Conservation (phyloP, 2,888 invertebrate genomes). For the Dilophus febrilis region DNA sequence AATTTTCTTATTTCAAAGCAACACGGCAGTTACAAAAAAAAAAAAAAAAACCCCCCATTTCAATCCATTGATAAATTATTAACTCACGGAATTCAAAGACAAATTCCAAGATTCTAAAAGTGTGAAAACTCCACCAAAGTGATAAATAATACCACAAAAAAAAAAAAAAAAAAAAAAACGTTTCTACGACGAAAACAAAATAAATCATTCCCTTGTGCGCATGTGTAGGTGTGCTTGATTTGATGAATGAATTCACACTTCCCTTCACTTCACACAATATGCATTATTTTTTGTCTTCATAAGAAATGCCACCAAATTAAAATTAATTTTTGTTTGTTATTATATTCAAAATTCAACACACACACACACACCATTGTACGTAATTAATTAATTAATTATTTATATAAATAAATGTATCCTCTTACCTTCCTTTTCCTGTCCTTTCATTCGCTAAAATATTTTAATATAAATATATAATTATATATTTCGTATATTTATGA, state of each 20-base stretch:
- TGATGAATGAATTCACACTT: constrained; percentile 3
- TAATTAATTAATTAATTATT: too few species aligned
- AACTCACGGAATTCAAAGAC: neutral
- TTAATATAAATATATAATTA: constrained; percentile 36
- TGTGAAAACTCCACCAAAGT: neutral
- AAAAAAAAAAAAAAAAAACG: too few species aligned
- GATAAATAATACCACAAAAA: neutral
- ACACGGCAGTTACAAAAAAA: neutral
- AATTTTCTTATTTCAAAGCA: neutral
- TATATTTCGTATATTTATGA: too few species aligned
- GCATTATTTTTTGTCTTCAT: too few species aligned
- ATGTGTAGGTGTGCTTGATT: neutral
- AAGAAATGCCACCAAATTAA: too few species aligned
- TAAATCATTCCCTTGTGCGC: neutral
- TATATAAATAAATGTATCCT: constrained; percentile 13
- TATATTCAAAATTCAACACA: too few species aligned
- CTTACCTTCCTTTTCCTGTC: constrained; percentile 69
- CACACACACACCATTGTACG: too few species aligned
- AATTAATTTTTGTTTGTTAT: too few species aligned
- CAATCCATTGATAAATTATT: too few species aligned
- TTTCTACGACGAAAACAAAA: neutral
- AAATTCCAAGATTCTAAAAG: neutral
- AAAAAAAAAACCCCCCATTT: neutral
- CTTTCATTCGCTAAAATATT: constrained; percentile 62
- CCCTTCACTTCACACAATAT: too few species aligned